Evolutionary conservation across 2,888 invertebrate species (phyloP).

Genomic region (Eupithecia dodoneata): DNA sequence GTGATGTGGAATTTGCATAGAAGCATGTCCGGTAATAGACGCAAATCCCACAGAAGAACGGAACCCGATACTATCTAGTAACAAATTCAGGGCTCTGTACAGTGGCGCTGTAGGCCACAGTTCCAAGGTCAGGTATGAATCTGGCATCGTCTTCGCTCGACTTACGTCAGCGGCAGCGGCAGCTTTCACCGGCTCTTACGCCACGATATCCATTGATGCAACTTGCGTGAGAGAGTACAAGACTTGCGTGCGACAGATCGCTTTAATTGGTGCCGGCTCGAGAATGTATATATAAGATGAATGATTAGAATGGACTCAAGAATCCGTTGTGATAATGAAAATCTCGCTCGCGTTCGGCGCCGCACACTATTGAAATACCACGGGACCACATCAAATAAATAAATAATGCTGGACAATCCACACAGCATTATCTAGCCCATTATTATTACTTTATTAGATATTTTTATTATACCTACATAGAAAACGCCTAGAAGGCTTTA

Average conservation of each 20-base stretch:
- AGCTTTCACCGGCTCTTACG: constrained; percentile 5
- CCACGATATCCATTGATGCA: constrained; percentile 44
- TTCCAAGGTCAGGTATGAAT: not conserved
- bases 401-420: too few species aligned
- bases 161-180: not conserved
- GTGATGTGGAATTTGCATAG: too few species aligned
- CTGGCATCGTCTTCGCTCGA: constrained; percentile 1
- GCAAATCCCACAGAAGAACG: not conserved
- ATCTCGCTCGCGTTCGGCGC: not conserved
- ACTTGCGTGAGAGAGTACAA: constrained; percentile 43
- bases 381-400: too few species aligned
- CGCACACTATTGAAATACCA: too few species aligned
- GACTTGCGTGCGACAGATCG: not conserved
- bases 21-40: not conserved
- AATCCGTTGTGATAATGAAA: not conserved
- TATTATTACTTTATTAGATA: too few species aligned
- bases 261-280: not conserved
- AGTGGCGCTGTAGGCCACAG: not conserved
- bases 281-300: not conserved
- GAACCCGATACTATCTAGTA: not conserved
- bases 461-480: too few species aligned
- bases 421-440: too few species aligned
- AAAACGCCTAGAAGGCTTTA: too few species aligned
- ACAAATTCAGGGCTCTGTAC: not conserved
- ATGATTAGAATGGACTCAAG: not conserved